Evolutionary conservation across 2,797 vertebrate species (phyloP).

Genomic region (Apodemus agrarius): DNA sequence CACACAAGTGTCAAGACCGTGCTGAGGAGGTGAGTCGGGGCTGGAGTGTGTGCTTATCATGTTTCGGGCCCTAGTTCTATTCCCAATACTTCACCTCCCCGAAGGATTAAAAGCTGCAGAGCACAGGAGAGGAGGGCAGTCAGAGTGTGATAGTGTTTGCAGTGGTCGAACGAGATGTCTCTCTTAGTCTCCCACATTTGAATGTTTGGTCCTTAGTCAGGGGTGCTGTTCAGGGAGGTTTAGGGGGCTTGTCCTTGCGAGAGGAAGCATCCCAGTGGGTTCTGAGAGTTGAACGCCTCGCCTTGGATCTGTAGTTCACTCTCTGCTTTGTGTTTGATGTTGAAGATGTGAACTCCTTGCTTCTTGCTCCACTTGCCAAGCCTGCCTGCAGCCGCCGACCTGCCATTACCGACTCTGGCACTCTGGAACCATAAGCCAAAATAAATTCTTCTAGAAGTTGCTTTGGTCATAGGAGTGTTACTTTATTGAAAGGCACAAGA

Average conservation of each 20-base stretch:
- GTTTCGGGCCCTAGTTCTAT: neutral
- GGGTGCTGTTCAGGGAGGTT: neutral
- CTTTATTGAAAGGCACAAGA: neutral
- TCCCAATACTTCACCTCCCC: neutral
- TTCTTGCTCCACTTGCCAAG: no score
- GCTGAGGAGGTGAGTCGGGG: neutral
- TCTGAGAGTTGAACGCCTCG: neutral
- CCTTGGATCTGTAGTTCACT: neutral
- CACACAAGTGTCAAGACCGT: rapidly evolving
- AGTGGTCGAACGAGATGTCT: neutral
- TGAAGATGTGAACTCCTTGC: neutral
- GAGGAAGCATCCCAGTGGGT: neutral
- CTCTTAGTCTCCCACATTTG: neutral
- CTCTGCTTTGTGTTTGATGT: neutral
- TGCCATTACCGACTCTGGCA: neutral
- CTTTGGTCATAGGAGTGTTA: neutral
- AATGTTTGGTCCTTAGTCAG: no score
- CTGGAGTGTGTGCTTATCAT: neutral
- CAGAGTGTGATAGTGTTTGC: no score
- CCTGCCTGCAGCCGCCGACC: neutral
- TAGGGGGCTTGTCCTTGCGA: neutral
- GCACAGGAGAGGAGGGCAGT: neutral
- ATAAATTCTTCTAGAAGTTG: neutral
- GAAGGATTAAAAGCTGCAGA: neutral
- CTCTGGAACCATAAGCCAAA: neutral